Percentiles rank a stretch among this genome's conserved stretches.
phyloP scores from a whole-genome alignment of 2,113 vertebrate species.

The Paracanthobrama guichenoti region DNA sequence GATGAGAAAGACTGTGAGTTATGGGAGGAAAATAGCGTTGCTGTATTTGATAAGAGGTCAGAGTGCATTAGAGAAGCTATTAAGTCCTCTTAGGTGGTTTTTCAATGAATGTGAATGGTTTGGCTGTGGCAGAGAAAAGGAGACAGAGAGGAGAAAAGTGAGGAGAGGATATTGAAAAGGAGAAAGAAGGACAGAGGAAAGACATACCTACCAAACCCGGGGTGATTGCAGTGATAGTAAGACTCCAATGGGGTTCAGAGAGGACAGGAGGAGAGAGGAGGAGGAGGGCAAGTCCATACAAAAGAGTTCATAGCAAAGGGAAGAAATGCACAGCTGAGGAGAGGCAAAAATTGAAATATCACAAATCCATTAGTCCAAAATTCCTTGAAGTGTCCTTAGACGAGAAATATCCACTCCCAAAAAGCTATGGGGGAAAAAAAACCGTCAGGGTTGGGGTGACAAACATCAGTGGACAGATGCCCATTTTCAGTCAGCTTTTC shows the following conservation, averaged over 20 bases:
- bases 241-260: slow-evolving; percentile 5
- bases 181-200: slow-evolving; percentile 17
- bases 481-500: slow-evolving; percentile 33
- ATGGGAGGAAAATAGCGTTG: not conserved
- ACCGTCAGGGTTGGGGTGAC: slow-evolving; percentile 12
- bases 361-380: slow-evolving; percentile 37
- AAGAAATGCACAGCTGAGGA: slow-evolving; percentile 24
- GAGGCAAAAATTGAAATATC: not conserved
- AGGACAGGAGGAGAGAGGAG: slow-evolving; percentile 20
- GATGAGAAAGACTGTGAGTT: not conserved
- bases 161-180: slow-evolving; percentile 10
- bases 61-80: slow-evolving; percentile 36
- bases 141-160: slow-evolving; percentile 21
- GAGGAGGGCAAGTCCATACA: slow-evolving; percentile 27
- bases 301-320: slow-evolving; percentile 44
- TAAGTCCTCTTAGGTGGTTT: slow-evolving; percentile 31
- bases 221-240: slow-evolving; percentile 33
- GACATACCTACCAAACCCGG: slow-evolving; percentile 43
- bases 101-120: not conserved
- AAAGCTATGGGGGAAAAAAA: slow-evolving; percentile 40
- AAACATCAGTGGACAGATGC: slow-evolving; percentile 34
- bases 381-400: slow-evolving; percentile 25
- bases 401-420: slow-evolving; percentile 31
- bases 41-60: slow-evolving; percentile 40
- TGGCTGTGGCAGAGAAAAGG: not conserved